These are phyloP conservation scores for Nemotelus pantherinus DNA, from an alignment of 2,888 invertebrate genomes.

Conservation along the genomic window DNA sequence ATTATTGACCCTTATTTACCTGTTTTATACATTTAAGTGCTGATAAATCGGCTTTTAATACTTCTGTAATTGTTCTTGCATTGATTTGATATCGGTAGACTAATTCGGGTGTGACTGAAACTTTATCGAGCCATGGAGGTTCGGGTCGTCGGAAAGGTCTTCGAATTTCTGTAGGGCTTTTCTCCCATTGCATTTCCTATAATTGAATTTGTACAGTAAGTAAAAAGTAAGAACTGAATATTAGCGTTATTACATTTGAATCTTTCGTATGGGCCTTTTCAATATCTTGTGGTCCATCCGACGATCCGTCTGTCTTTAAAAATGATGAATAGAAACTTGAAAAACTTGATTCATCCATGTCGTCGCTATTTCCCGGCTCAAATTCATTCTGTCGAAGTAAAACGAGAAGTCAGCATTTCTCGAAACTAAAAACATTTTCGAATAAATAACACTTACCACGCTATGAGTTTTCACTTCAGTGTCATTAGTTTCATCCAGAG, in stretches of 20 bases:
- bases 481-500: slow-evolving; percentile 55
- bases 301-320: slow-evolving; percentile 71
- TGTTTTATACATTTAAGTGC: slow-evolving; percentile 67
- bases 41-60: slow-evolving; percentile 69
- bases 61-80: slow-evolving; percentile 67
- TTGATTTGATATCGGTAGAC: slow-evolving; percentile 71
- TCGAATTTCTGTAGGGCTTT: background rate
- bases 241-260: slow-evolving; percentile 37
- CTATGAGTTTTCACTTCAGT: slow-evolving; percentile 51
- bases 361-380: slow-evolving; percentile 61
- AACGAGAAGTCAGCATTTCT: slow-evolving; percentile 19
- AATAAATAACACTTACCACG: background rate
- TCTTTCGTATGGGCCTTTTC: slow-evolving; percentile 55
- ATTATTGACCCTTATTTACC: slow-evolving; percentile 57
- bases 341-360: slow-evolving; percentile 71
- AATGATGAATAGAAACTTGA: slow-evolving; percentile 79
- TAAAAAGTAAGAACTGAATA: slow-evolving; percentile 6
- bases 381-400: slow-evolving; percentile 55
- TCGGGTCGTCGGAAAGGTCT: slow-evolving; percentile 57
- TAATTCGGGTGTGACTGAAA: slow-evolving; percentile 69
- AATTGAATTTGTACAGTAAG: background rate
- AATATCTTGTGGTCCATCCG: slow-evolving; percentile 61
- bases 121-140: slow-evolving; percentile 71
- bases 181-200: slow-evolving; percentile 47
- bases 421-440: background rate